A percentile compares a stretch with the other conserved stretches of the same genome.
phyloP scores from a whole-genome alignment of 1,140 invertebrate genomes.

The Lasaia peninsularis region DNA sequence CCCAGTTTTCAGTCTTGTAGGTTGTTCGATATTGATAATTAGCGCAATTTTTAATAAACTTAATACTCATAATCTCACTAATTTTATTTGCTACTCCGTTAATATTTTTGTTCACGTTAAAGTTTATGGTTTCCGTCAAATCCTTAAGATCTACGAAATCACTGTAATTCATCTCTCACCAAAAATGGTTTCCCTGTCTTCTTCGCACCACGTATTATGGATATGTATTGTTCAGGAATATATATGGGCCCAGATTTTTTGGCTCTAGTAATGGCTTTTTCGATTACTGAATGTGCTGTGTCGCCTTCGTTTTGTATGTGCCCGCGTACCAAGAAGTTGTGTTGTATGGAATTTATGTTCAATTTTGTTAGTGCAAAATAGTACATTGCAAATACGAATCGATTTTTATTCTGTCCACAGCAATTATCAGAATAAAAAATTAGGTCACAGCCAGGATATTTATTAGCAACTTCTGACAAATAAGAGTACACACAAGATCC shows the following conservation, averaged over 20 bases:
- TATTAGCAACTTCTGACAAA: conserved; percentile 30
- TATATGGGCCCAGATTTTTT: conserved; percentile 35
- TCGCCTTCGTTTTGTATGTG: conserved; percentile 49
- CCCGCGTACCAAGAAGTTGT: conserved; percentile 45
- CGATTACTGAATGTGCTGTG: conserved; percentile 41
- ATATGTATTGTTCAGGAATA: conserved; percentile 37
- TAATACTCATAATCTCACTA: conserved; percentile 22
- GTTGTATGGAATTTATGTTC: conserved; percentile 36
- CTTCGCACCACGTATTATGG: conserved; percentile 35
- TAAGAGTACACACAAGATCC: conserved; percentile 48
- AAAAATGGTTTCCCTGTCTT: conserved; percentile 37
- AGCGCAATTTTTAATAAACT: conserved; percentile 24
- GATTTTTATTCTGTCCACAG: conserved; percentile 54
- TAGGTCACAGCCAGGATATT: conserved; percentile 31
- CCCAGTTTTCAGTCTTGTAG: conserved; percentile 21
- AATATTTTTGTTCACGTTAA: conserved; percentile 26
- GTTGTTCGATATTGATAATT: conserved; percentile 29
- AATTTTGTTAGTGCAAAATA: conserved; percentile 32
- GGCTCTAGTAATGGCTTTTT: conserved; percentile 34
- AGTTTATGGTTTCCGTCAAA: conserved; percentile 18
- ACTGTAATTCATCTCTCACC: conserved; percentile 31
- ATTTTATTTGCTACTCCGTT: conserved; percentile 20
- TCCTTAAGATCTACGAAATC: conserved; percentile 33
- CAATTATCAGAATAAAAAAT: conserved; percentile 56
- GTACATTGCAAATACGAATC: conserved; percentile 27